phyloP scores from a whole-genome alignment of 2,113 vertebrate genomes.

The Fregata magnificens region DNA sequence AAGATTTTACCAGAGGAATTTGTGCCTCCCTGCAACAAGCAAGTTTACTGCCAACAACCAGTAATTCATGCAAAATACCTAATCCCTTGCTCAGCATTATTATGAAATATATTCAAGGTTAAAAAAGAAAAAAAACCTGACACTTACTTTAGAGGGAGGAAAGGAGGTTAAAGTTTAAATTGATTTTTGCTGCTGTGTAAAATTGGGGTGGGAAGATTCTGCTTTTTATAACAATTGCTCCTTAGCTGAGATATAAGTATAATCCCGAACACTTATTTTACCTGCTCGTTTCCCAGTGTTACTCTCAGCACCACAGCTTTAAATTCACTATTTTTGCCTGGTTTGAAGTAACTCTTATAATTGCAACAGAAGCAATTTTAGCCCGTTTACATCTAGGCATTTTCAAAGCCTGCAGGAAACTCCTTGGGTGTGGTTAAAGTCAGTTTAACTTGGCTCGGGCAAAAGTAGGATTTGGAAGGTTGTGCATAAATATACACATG shows the following conservation, averaged over 20 bases:
- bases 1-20: slow-evolving; percentile 20
- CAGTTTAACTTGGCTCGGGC: background rate
- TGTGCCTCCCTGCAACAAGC: background rate
- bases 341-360: background rate
- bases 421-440: background rate
- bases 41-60: background rate
- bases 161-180: background rate
- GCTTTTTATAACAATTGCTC: background rate
- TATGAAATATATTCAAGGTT: background rate
- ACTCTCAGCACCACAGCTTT: background rate
- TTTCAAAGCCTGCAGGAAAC: background rate
- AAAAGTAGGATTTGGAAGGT: background rate
- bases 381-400: background rate
- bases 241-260: background rate
- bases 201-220: background rate
- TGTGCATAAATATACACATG: background rate
- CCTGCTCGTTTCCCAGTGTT: background rate
- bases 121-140: background rate
- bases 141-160: background rate
- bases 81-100: background rate
- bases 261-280: background rate
- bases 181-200: background rate
- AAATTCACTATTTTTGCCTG: background rate
- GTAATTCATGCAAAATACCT: background rate
- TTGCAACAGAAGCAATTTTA: background rate